phyloP scores from a whole-genome alignment of 1,140 invertebrate species.

The Ephestia elutella region DNA sequence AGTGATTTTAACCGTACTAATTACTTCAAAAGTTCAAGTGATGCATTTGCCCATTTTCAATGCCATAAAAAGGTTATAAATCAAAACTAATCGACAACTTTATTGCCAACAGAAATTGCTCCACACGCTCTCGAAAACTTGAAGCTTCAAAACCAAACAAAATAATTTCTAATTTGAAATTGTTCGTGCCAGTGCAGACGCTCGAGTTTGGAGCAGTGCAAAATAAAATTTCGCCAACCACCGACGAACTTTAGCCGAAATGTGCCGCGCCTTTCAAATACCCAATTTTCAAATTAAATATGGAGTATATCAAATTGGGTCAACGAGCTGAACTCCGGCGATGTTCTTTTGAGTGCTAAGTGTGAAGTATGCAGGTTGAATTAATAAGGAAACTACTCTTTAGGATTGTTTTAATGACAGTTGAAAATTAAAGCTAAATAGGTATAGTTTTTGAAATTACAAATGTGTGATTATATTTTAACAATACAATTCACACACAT shows the following conservation, averaged over 20 bases:
- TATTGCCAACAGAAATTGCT: not conserved
- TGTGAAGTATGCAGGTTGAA: not conserved
- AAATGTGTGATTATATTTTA: too few species aligned
- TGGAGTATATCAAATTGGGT: conserved; percentile 18
- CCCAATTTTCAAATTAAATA: conserved; percentile 34
- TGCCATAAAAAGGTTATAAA: not conserved
- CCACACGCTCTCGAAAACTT: not conserved
- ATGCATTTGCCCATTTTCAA: not conserved
- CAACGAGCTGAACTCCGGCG: conserved; percentile 7
- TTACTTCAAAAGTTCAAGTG: too few species aligned
- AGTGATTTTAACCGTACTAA: too few species aligned
- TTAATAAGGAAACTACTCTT: not conserved
- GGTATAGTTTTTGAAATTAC: too few species aligned
- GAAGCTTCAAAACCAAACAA: conserved; percentile 12
- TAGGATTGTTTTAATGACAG: too few species aligned
- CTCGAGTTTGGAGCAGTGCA: conserved; percentile 9
- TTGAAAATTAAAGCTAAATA: too few species aligned
- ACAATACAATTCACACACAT: too few species aligned
- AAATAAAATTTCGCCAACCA: conserved; percentile 33
- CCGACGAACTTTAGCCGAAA: conserved; percentile 19
- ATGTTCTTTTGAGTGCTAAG: not conserved
- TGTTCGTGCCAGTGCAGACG: conserved; percentile 6
- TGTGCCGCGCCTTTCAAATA: conserved; percentile 18
- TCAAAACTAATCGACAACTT: not conserved
- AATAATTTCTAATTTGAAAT: conserved; percentile 32